phyloP scores from a whole-genome alignment of 2,797 vertebrate species.

The Sylvia borin region DNA sequence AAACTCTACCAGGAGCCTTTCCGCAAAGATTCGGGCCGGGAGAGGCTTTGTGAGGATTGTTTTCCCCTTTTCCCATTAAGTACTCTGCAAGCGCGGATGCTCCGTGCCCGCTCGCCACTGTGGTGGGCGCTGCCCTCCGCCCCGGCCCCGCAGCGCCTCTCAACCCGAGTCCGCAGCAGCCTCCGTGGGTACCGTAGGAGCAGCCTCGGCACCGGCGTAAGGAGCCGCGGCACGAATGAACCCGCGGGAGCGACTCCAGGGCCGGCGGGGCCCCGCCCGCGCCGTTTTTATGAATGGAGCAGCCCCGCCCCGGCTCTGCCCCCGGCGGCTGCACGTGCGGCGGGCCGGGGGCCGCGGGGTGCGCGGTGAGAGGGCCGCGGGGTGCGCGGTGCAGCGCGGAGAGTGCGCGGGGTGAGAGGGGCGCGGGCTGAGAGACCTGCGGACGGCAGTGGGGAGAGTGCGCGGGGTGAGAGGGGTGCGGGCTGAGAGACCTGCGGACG shows the following conservation, averaged over 20 bases:
- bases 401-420: not conserved
- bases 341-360: too few species aligned
- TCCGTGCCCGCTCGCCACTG: not conserved
- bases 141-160: not conserved
- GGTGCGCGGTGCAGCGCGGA: too few species aligned
- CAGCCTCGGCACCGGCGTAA: not conserved
- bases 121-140: not conserved
- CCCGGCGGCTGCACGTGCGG: not conserved
- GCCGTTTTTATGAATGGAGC: not conserved
- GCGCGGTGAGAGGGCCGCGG: not conserved
- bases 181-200: not conserved
- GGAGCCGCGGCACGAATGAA: not conserved
- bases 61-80: accelerated
- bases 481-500: too few species aligned
- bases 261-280: not conserved
- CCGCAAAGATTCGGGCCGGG: not conserved
- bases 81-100: not conserved
- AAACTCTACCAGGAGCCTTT: not conserved
- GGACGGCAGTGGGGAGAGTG: too few species aligned
- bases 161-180: not conserved
- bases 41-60: not conserved
- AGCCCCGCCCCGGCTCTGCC: not conserved
- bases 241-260: not conserved
- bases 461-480: not conserved
- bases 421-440: not conserved